Base-by-base conservation (phyloP, 2,888 invertebrate species). In the Pasiphila rectangulata region DNA sequence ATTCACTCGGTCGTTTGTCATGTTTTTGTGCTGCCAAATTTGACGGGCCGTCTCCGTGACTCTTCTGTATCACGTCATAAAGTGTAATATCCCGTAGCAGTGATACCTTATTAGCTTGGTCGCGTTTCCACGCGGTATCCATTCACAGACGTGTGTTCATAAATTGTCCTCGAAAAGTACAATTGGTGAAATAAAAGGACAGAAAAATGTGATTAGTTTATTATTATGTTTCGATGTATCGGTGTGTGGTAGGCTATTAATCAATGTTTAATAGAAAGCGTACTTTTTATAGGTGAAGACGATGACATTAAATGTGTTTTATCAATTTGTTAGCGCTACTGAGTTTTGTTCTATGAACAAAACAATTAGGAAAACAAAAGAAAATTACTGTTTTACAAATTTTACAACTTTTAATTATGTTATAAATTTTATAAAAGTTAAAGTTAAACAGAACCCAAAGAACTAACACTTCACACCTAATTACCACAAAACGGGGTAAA, bases 1-100 rank as follows among this genome's bases (percentile, higher is more conserved):
- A 73, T 73, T 78, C 72, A 70, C 71, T 67, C 60, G 66, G 67
- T 74, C 81, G 75, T 85, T 79, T 78, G 78, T 83, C 84, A 83
- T 75, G 77, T 78, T 81, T 79, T 77, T 75, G 60, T 64, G 58
- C 23, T 30, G 42, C 63, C 51, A 57, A 29, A n/a, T 34, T 48
- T 30, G 23, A 32, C 51, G 43, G 59, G 4, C 61, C 2, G 2
- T 30, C 13, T 3, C 7, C 3, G 2, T 2, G n/a, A 20, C 2
- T 37, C 43, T 46, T 63, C 52, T 60, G 35, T 4, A 7, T 0
- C 27, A 10, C 0, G 0, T 0, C 0, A n/a, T 60, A 71, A 56
- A 51, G 51, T 39, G n/a, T 19, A 2, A 51, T 21, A 52, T 49
- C 61, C 0, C n/a, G 2, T 3, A 45, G 41, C 40, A 3, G 4